Percentiles rank a stretch among this genome's conserved stretches.
Evolutionary conservation across 2,797 vertebrate genomes (phyloP).

Genomic region (Cossypha polioptera): DNA sequence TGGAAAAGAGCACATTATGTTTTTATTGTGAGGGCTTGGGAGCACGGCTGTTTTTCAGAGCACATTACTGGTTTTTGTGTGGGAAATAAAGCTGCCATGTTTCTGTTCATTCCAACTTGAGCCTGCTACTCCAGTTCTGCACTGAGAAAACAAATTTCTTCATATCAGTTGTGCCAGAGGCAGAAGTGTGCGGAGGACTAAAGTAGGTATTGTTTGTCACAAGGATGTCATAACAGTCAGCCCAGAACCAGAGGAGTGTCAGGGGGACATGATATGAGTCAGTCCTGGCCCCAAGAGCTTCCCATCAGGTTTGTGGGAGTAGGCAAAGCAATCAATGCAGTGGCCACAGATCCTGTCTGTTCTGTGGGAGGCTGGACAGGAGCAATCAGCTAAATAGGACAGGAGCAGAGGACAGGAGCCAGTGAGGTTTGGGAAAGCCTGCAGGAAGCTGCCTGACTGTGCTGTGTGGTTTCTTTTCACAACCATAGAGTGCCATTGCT

Average conservation of each 20-base stretch:
- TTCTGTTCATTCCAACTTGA: neutral
- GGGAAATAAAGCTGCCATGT: neutral
- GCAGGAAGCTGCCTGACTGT: neutral
- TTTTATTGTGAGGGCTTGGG: neutral
- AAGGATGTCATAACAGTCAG: neutral
- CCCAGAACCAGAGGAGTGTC: neutral
- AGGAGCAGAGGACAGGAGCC: neutral
- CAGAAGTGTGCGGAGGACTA: neutral
- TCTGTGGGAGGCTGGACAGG: neutral
- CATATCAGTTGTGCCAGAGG: conserved; percentile 11
- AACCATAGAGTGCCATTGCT: neutral
- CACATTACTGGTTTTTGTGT: conserved; percentile 21
- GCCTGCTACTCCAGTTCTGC: conserved; percentile 30
- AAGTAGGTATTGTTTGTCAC: neutral
- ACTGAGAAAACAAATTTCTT: conserved; percentile 3
- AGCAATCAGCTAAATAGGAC: neutral
- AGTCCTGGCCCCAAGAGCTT: neutral
- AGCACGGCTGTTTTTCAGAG: conserved; percentile 13
- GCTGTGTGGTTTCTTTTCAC: neutral
- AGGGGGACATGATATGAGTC: neutral
- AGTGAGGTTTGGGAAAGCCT: neutral
- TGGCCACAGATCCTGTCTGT: neutral
- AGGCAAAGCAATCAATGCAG: neutral
- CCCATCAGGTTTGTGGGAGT: neutral
- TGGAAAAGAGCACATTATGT: neutral